Percentiles rank a stretch among this genome's conserved stretches.
Conservation (phyloP, 2,888 invertebrate genomes). For the Andrena minutula region DNA sequence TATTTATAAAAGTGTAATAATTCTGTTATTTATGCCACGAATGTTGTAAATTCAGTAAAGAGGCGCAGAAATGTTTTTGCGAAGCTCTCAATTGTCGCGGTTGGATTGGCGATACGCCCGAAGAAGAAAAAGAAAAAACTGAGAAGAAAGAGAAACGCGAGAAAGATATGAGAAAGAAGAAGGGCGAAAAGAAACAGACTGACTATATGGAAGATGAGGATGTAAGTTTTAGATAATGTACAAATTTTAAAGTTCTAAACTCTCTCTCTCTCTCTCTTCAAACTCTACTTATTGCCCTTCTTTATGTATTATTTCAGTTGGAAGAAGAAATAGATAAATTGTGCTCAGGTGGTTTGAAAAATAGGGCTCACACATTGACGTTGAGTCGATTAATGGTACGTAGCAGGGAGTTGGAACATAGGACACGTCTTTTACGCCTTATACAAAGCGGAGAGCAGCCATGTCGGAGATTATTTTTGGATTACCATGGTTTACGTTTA, state of each 20-base stretch:
- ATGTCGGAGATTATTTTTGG: slow-evolving; percentile 94
- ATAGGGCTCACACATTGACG: slow-evolving; percentile 95
- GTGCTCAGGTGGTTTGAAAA: slow-evolving; percentile 92
- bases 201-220: slow-evolving; percentile 85
- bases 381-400: slow-evolving; percentile 96
- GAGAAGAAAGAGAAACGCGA: slow-evolving; percentile 76
- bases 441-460: slow-evolving; percentile 93
- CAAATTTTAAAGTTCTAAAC: neutral
- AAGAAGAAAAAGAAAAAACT: slow-evolving; percentile 88
- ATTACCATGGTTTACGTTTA: slow-evolving; percentile 96
- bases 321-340: slow-evolving; percentile 96
- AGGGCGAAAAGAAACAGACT: slow-evolving; percentile 72
- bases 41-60: slow-evolving; percentile 88
- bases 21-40: slow-evolving; percentile 42
- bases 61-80: slow-evolving; percentile 98
- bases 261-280: neutral
- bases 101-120: slow-evolving; percentile 97
- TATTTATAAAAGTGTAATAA: slow-evolving; percentile 36
- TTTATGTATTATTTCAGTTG: slow-evolving; percentile 86
- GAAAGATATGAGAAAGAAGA: slow-evolving; percentile 75
- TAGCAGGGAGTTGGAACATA: slow-evolving; percentile 92
- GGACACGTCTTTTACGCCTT: slow-evolving; percentile 91
- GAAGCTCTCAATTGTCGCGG: slow-evolving; percentile 96
- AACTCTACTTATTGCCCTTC: slow-evolving; percentile 1
- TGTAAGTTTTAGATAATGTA: slow-evolving; percentile 73